Evolutionary conservation across 2,888 invertebrate species (phyloP).

Genomic region (Ennomos fuscantarius): DNA sequence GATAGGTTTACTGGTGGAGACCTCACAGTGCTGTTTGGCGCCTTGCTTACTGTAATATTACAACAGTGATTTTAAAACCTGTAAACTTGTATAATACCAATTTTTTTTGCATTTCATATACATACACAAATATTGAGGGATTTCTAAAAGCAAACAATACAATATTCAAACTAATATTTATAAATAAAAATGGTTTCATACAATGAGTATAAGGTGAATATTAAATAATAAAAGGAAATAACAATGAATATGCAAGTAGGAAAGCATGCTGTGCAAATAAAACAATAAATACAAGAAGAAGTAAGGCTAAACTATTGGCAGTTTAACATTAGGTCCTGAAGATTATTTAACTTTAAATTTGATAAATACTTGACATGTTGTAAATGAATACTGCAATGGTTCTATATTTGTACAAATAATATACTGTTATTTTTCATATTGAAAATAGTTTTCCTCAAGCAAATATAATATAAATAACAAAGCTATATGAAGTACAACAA

Average conservation of each 20-base stretch:
- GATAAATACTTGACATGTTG: constrained; percentile 21
- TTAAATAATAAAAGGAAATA: constrained; percentile 13
- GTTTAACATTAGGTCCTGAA: background rate
- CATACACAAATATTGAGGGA: background rate
- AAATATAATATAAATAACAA: constrained; percentile 27
- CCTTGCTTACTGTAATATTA: constrained; percentile 67
- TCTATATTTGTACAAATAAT: constrained; percentile 42
- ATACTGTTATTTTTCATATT: constrained; percentile 20
- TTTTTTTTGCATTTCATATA: background rate
- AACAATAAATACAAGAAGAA: constrained; percentile 4
- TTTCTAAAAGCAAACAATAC: background rate
- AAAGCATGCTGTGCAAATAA: constrained; percentile 28
- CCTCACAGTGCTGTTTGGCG: constrained; percentile 50
- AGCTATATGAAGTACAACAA: constrained; percentile 44
- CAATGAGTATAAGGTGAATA: constrained; percentile 1
- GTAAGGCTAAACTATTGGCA: background rate
- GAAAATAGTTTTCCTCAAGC: constrained; percentile 28
- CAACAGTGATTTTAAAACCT: background rate
- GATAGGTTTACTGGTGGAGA: constrained; percentile 73
- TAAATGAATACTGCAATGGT: constrained; percentile 52
- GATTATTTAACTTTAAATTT: constrained; percentile 5
- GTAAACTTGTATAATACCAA: background rate
- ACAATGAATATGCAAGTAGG: constrained; percentile 13
- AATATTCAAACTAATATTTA: background rate
- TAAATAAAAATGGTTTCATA: constrained; percentile 6